Percentiles rank a stretch among this genome's conserved stretches.
Evolutionary conservation across 1,140 invertebrate species (phyloP).

Genomic region (Akabosia matsudoensis): DNA sequence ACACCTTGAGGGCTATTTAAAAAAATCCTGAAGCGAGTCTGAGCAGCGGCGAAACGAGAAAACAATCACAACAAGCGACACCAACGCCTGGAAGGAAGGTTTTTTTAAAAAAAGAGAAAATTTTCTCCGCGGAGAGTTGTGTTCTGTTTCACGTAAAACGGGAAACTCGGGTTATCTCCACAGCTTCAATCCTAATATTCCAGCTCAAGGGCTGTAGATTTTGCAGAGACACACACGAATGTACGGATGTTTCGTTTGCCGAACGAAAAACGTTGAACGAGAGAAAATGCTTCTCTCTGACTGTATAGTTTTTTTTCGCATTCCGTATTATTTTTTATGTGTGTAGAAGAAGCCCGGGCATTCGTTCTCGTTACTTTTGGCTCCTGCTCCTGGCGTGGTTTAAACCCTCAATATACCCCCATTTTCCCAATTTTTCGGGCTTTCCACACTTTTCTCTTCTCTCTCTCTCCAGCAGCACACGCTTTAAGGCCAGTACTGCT

Average conservation of each 20-base stretch:
- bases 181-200: neutral
- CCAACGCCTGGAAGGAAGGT: neutral
- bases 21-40: neutral
- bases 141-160: neutral
- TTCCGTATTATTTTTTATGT: neutral
- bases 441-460: neutral
- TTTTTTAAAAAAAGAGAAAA: too few relatives aligned
- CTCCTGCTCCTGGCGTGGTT: slow-evolving; percentile 23
- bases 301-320: neutral
- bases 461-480: neutral
- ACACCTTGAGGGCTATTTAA: neutral
- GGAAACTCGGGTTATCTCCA: neutral
- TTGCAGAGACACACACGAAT: too few relatives aligned
- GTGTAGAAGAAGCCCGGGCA: slow-evolving; percentile 11
- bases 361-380: slow-evolving; percentile 10
- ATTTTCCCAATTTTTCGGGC: too few relatives aligned
- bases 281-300: too few relatives aligned
- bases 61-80: neutral
- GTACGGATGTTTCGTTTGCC: too few relatives aligned
- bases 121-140: neutral
- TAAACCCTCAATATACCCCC: slow-evolving; percentile 9
- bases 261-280: too few relatives aligned
- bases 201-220: neutral
- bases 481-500: neutral
- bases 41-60: neutral